A percentile compares a stretch with the other conserved stretches of the same genome.
Conservation (phyloP, 2,888 invertebrate species). For the Drosophila phalerata region DNA sequence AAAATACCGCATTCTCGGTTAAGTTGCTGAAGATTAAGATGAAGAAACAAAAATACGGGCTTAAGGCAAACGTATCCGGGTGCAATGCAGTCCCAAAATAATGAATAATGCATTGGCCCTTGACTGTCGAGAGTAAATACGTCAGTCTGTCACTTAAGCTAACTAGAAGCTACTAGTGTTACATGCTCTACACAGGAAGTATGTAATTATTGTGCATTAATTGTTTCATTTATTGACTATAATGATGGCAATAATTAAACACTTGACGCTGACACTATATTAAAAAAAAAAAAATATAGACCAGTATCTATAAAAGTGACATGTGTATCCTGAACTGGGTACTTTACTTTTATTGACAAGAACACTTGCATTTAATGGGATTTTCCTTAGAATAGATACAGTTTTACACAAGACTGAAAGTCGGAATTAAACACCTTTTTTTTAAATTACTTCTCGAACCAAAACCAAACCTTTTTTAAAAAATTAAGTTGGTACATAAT, state of each 20-base stretch:
- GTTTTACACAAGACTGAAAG: neutral
- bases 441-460: no score
- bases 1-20: slow-evolving; percentile 16
- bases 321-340: slow-evolving; percentile 22
- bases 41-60: neutral
- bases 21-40: neutral
- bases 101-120: slow-evolving; percentile 60
- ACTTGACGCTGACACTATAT: slow-evolving; percentile 18
- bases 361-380: neutral
- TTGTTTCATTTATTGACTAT: slow-evolving; percentile 41
- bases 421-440: no score
- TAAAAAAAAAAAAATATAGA: neutral
- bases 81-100: slow-evolving; percentile 17
- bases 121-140: slow-evolving; percentile 15
- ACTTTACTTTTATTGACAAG: neutral
- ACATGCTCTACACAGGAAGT: slow-evolving; percentile 52
- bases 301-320: slow-evolving; percentile 3
- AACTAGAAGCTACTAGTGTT: slow-evolving; percentile 11
- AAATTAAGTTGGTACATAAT: no score
- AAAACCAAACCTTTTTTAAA: no score
- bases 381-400: neutral
- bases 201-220: slow-evolving; percentile 52
- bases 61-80: slow-evolving; percentile 16
- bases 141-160: slow-evolving; percentile 31
- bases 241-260: slow-evolving; percentile 37